phyloP scores from a whole-genome alignment of 2,888 invertebrate species.

The Drosophila percnosoma region DNA sequence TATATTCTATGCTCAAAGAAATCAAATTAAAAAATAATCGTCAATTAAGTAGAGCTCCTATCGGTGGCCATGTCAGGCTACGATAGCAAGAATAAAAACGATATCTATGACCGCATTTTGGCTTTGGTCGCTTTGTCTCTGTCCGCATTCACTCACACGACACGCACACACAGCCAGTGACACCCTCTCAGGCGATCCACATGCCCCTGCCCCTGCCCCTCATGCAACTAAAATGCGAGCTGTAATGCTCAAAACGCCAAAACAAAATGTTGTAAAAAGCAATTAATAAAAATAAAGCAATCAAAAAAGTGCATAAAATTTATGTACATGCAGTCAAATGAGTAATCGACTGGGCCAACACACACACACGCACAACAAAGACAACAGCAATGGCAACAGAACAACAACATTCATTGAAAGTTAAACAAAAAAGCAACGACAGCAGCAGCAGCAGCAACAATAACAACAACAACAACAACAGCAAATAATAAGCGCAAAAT shows the following conservation, averaged over 20 bases:
- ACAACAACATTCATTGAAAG: slow-evolving; percentile 78
- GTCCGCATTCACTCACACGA: slow-evolving; percentile 63
- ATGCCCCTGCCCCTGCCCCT: slow-evolving; percentile 1
- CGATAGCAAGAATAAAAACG: slow-evolving; percentile 22
- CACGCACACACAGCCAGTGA: slow-evolving; percentile 56
- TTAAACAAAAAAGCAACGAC: slow-evolving; percentile 63
- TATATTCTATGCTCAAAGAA: neutral
- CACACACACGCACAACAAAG: slow-evolving; percentile 25
- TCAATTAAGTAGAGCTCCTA: slow-evolving; percentile 7
- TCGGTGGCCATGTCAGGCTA: slow-evolving; percentile 17
- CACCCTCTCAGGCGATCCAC: slow-evolving; percentile 26
- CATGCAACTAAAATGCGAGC: slow-evolving; percentile 58
- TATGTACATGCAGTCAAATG: slow-evolving; percentile 79
- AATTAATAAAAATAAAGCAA: slow-evolving; percentile 76
- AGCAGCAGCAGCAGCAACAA: slow-evolving; percentile 29
- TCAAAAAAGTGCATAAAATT: slow-evolving; percentile 74
- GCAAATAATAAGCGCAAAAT: slow-evolving; percentile 76
- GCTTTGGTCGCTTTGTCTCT: slow-evolving; percentile 64
- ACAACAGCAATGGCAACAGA: slow-evolving; percentile 50
- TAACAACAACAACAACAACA: slow-evolving; percentile 21
- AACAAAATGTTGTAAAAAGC: slow-evolving; percentile 73
- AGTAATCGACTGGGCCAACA: slow-evolving; percentile 69
- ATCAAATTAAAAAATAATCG: neutral
- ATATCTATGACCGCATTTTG: slow-evolving; percentile 61
- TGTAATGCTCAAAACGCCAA: slow-evolving; percentile 57